phyloP scores from a whole-genome alignment of 35 echinoderm and acorn worm genomes.

The Ptychodera flava region DNA sequence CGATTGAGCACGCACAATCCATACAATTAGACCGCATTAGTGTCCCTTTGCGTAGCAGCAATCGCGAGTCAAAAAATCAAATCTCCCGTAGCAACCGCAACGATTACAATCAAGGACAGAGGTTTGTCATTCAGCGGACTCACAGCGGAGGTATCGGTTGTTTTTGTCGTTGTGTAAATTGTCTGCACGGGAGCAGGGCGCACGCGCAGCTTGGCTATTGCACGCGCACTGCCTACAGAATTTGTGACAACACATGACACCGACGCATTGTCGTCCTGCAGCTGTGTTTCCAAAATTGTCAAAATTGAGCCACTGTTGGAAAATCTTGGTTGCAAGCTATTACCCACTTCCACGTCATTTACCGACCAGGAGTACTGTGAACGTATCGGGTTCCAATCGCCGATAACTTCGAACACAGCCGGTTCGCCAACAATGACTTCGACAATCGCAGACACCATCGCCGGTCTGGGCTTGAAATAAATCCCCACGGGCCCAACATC shows the following conservation, averaged over 20 bases:
- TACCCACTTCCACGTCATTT: neutral
- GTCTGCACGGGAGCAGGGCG: no score
- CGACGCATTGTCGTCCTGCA: neutral
- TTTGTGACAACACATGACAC: neutral
- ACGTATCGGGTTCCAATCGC: neutral
- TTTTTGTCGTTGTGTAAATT: no score
- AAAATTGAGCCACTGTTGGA: neutral
- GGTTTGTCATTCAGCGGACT: no score
- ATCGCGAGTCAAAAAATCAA: no score
- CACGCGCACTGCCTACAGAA: neutral
- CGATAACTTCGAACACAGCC: neutral
- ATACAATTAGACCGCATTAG: no score
- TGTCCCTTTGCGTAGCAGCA: no score
- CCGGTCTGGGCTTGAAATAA: neutral
- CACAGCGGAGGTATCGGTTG: no score
- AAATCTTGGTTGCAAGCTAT: neutral
- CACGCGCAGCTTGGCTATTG: neutral
- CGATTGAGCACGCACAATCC: no score
- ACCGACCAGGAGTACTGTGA: neutral
- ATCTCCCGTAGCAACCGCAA: no score
- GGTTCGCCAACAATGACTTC: neutral
- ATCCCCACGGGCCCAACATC: neutral
- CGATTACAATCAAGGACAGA: no score
- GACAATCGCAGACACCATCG: neutral
- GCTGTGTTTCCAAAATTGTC: neutral